Evolutionary conservation across 2,888 invertebrate genomes (phyloP), one percentile per base, ranked within the genome.

Genomic region (Penaeus monodon): DNA sequence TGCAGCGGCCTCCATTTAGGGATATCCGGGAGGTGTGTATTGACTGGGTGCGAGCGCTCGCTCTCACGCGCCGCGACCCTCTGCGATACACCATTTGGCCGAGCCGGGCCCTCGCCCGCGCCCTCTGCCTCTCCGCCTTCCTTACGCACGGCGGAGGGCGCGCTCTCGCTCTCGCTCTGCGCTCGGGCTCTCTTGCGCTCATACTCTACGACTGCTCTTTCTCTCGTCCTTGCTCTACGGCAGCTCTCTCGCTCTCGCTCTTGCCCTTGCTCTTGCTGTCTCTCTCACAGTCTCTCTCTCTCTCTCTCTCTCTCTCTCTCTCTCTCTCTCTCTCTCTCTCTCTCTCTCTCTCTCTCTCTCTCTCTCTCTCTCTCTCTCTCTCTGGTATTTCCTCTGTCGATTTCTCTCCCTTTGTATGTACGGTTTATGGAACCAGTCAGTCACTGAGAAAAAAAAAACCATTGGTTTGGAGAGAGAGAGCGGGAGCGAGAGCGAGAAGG

Each of bases 251-350:
- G 17, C 57, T 57, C 57, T 57, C 57, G 12, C 49, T 57, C 49
- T 57, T 14, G 12, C 49, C 14, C 49, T 57, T 14, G 12, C 49
- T 57, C 49, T 57, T 14, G 12, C 49, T 57, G 7, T 49, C 49
- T 49, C 49, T 49, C 49, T 49, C 7, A 7, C 49, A 17, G 0
- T 0, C 38, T 6, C 1, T 12, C 29, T 22, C 44, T 44, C 77
- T 44, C 77, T 77, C 78, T 27, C 78, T 78, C 78, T 27, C 78
- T 78, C 78, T 57, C 80, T 80, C 80, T 38, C 80, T 80, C 80
- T 38, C 80, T 80, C 80, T 65, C 79, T 64, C 79, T 79, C 79
- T 79, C 79, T 64, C 79, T 79, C 79, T 79, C 79, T 64, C 79
- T 79, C 79, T 79, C 79, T 64, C 79, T 79, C 65, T 79, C 33